These are phyloP conservation scores for Centropristis striata DNA, from an alignment of 2,113 vertebrate genomes.

Conservation along the genomic window DNA sequence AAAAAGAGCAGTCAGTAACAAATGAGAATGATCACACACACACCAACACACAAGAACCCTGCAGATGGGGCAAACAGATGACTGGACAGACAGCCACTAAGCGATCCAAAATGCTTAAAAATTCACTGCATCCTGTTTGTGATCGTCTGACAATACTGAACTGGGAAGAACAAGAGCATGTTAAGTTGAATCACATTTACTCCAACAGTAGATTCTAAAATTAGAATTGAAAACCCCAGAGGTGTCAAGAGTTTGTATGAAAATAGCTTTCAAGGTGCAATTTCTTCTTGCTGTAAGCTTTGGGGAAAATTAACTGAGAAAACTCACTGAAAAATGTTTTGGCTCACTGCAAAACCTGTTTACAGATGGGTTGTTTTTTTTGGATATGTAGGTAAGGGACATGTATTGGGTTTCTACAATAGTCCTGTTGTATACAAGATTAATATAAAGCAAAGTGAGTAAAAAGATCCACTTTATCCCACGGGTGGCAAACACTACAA, in stretches of 20 bases:
- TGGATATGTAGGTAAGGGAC: not conserved
- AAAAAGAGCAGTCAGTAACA: conserved; percentile 5
- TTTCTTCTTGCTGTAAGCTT: not conserved
- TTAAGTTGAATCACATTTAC: not conserved
- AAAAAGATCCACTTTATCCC: not conserved
- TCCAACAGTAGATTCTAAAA: not conserved
- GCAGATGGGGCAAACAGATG: not conserved
- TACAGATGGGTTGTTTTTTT: not conserved
- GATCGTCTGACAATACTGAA: conserved; percentile 3
- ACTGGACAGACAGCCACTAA: not conserved
- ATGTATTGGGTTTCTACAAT: not conserved
- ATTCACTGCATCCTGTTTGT: not conserved
- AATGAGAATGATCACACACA: not conserved
- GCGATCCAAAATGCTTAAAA: not conserved
- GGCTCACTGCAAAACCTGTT: not conserved
- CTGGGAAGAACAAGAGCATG: not conserved
- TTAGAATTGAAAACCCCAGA: not conserved
- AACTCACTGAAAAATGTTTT: not conserved
- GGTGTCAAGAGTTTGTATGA: not conserved
- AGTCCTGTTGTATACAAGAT: not conserved
- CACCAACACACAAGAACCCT: not conserved
- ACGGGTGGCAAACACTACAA: not conserved
- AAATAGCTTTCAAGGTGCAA: not conserved
- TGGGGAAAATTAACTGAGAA: not conserved
- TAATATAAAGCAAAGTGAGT: not conserved